Conservation (phyloP, 2,797 vertebrate species). For the Urophycis tenuis region DNA sequence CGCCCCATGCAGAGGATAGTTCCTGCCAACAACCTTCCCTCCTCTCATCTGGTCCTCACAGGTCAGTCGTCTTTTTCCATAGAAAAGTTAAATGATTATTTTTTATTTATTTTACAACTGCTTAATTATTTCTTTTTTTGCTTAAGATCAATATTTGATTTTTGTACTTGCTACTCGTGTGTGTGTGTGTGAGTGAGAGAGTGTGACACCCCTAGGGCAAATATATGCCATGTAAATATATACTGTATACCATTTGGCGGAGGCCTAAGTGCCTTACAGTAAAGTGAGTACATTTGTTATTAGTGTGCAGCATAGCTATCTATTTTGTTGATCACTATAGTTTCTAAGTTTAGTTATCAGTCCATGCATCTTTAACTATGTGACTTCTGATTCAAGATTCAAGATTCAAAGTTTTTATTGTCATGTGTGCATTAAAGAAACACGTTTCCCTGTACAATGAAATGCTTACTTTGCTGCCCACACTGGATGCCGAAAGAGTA, state of each 20-base stretch:
- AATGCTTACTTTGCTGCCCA: too few relatives aligned
- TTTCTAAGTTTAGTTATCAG: background rate
- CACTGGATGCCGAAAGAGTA: too few relatives aligned
- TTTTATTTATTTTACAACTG: background rate
- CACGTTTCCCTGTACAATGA: too few relatives aligned
- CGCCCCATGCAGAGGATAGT: constrained; percentile 80
- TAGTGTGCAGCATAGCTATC: background rate
- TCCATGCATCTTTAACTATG: background rate
- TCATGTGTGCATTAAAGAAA: too few relatives aligned
- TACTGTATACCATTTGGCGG: too few relatives aligned
- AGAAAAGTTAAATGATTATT: background rate
- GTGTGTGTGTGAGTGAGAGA: too few relatives aligned
- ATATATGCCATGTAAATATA: too few relatives aligned
- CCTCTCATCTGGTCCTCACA: constrained; percentile 74
- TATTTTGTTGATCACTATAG: background rate
- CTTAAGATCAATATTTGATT: background rate
- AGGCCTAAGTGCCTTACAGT: background rate
- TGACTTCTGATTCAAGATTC: too few relatives aligned
- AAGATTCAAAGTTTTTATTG: too few relatives aligned
- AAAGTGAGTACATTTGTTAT: background rate
- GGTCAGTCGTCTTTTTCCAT: constrained; percentile 58
- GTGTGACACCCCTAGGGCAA: too few relatives aligned
- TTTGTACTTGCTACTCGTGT: too few relatives aligned
- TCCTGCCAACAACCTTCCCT: constrained; percentile 71
- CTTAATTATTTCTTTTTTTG: background rate